Evolutionary conservation across 2,888 invertebrate genomes (phyloP).

Genomic region (Halictus quadricinctus): DNA sequence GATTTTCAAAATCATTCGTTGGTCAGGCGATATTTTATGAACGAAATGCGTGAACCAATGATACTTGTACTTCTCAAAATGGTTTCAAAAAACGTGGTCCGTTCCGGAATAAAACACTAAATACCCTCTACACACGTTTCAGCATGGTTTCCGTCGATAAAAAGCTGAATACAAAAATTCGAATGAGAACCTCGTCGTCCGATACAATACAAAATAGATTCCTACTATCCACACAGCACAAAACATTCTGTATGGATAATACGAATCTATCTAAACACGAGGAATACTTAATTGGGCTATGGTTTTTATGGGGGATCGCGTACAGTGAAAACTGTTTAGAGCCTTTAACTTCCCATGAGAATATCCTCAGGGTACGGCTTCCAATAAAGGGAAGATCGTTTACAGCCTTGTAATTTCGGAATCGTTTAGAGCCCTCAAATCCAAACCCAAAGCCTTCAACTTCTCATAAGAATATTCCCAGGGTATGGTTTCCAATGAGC

Average conservation of each 20-base stretch:
- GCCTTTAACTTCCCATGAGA: not conserved
- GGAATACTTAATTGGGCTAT: conserved; percentile 36
- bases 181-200: conserved; percentile 33
- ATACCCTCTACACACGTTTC: conserved; percentile 10
- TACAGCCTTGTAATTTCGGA: conserved; percentile 77
- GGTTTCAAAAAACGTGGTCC: conserved; percentile 52
- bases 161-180: conserved; percentile 54
- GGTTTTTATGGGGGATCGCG: not conserved
- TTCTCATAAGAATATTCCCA: not conserved
- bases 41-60: conserved; percentile 30
- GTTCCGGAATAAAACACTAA: conserved; percentile 45
- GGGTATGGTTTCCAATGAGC: not conserved
- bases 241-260: not conserved
- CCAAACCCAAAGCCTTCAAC: not conserved
- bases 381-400: conserved; percentile 34
- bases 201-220: not conserved
- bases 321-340: conserved; percentile 55
- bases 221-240: not conserved
- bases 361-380: not conserved
- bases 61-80: conserved; percentile 13
- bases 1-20: conserved; percentile 37
- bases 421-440: not conserved
- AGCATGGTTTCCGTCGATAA: conserved; percentile 34
- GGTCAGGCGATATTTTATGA: conserved; percentile 30
- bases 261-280: conserved; percentile 13